These are phyloP conservation scores for Albula goreensis DNA, from an alignment of 2,113 vertebrate genomes.

Conservation along the genomic window DNA sequence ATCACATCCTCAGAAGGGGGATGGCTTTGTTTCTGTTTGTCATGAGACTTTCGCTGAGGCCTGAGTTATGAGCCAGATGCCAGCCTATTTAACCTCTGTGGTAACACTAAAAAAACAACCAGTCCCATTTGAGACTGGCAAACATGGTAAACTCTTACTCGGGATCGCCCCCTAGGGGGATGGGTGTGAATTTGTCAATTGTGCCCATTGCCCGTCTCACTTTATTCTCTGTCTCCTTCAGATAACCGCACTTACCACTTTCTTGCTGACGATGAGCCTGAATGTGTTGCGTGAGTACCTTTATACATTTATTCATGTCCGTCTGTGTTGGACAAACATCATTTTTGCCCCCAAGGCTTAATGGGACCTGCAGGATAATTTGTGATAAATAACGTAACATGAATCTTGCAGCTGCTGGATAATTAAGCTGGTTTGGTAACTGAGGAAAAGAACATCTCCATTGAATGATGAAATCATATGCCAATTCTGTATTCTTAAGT, in stretches of 20 bases:
- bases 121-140: neutral
- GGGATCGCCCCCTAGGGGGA: neutral
- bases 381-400: neutral
- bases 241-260: constrained; percentile 69
- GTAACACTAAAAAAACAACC: neutral
- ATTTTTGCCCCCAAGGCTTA: constrained; percentile 2
- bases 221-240: constrained; percentile 43
- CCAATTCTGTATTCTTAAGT: too few species aligned
- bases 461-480: too few species aligned
- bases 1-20: neutral
- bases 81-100: neutral
- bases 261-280: constrained; percentile 65
- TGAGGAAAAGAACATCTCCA: too few species aligned
- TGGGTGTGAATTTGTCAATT: neutral
- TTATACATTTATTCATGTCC: neutral
- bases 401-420: too few species aligned
- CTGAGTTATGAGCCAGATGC: neutral
- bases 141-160: neutral
- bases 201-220: neutral
- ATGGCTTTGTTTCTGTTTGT: neutral
- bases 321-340: neutral
- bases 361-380: neutral
- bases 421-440: too few species aligned
- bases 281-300: constrained; percentile 60
- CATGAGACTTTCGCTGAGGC: neutral